Evolutionary conservation across 2,888 invertebrate species (phyloP).

Genomic region (Atherix ibis): DNA sequence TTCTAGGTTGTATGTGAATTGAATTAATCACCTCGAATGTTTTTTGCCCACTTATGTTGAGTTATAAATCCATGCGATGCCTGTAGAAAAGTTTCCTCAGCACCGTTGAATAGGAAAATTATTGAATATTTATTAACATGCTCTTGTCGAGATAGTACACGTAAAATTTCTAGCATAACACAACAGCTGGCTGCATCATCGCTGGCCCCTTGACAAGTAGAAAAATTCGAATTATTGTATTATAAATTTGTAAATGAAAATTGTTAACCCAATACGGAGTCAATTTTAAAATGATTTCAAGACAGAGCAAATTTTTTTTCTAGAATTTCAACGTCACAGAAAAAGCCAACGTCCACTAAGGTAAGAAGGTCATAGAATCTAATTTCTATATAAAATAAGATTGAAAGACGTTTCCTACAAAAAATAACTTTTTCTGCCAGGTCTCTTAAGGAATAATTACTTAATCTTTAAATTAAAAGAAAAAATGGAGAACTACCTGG

Average conservation of each 20-base stretch:
- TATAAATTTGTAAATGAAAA: background rate
- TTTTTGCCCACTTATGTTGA: constrained; percentile 65
- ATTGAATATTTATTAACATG: constrained; percentile 39
- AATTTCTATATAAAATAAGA: too few relatives aligned
- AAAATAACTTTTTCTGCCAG: too few relatives aligned
- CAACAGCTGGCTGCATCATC: constrained; percentile 35
- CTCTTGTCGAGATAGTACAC: constrained; percentile 36
- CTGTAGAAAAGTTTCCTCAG: constrained; percentile 50
- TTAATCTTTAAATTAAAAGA: too few relatives aligned
- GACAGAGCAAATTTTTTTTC: too few relatives aligned
- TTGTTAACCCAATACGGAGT: too few relatives aligned
- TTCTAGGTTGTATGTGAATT: background rate
- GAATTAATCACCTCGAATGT: constrained; percentile 30
- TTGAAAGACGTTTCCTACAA: too few relatives aligned
- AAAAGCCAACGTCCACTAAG: too few relatives aligned
- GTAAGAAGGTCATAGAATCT: too few relatives aligned
- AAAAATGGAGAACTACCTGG: too few relatives aligned
- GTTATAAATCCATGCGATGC: constrained; percentile 85
- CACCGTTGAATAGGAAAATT: constrained; percentile 57
- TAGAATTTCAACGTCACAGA: too few relatives aligned
- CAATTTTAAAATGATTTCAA: too few relatives aligned
- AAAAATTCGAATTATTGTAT: background rate
- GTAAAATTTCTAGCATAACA: constrained; percentile 49
- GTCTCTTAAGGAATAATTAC: too few relatives aligned
- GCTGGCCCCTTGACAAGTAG: constrained; percentile 20